phyloP scores from a whole-genome alignment of 2,888 invertebrate species.

The Nomada goodeniana region DNA sequence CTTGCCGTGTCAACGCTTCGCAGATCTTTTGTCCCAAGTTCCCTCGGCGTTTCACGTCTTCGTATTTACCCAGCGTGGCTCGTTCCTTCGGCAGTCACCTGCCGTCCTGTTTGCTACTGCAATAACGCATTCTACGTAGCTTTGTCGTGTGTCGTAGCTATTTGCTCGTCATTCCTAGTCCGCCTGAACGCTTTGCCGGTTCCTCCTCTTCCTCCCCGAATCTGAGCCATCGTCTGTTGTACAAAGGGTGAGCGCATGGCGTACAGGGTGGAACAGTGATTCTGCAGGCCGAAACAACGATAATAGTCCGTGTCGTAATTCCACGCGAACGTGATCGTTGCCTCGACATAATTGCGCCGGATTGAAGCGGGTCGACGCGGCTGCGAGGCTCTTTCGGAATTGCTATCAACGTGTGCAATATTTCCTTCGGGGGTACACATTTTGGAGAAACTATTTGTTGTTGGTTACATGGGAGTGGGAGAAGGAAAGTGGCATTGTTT shows the following conservation, averaged over 20 bases:
- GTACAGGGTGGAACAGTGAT: conserved; percentile 20
- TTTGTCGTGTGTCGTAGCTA: conserved; percentile 29
- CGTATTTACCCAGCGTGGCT: conserved; percentile 33
- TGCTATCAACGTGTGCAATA: not conserved
- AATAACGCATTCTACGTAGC: conserved; percentile 37
- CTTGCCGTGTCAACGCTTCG: conserved; percentile 15
- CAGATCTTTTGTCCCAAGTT: conserved; percentile 25
- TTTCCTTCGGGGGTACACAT: not conserved
- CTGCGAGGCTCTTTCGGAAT: not conserved
- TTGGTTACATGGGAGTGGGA: no score
- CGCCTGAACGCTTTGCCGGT: conserved; percentile 18
- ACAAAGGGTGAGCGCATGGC: conserved; percentile 16
- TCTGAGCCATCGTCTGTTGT: not conserved
- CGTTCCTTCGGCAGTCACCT: conserved; percentile 25
- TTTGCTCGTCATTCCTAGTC: conserved; percentile 39
- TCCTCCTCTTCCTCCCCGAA: conserved; percentile 6
- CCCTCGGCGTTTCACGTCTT: conserved; percentile 2
- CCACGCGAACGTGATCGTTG: conserved; percentile 13
- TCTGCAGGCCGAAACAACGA: conserved; percentile 9
- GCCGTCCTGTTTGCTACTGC: conserved; percentile 29
- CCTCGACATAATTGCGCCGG: conserved; percentile 12
- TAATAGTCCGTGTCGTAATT: conserved; percentile 27
- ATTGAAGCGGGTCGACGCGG: conserved; percentile 34
- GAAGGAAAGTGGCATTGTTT: no score
- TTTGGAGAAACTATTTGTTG: no score